phyloP scores from a whole-genome alignment of 30 jellyfish, hydroid and myxozoan genomes.

The Hydra vulgaris region DNA sequence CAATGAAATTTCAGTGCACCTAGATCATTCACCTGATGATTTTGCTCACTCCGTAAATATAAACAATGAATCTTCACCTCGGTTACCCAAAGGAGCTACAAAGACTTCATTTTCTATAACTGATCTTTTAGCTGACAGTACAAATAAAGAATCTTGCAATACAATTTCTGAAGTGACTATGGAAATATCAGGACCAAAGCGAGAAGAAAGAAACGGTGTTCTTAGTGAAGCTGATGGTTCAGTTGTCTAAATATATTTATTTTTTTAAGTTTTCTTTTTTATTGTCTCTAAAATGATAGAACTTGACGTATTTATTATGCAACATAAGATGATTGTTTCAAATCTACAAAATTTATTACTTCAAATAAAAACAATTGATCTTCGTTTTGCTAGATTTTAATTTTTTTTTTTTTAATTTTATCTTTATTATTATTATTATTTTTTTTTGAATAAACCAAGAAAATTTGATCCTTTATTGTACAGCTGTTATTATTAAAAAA shows the following conservation, averaged over 20 bases:
- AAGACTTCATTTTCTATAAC: conserved; percentile 30
- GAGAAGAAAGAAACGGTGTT: conserved; percentile 1
- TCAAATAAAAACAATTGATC: too few species aligned
- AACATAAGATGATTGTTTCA: too few species aligned
- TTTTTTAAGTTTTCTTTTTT: not conserved
- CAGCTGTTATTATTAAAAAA: not conserved
- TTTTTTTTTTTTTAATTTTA: too few species aligned
- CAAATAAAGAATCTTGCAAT: conserved; percentile 5
- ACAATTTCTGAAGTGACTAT: conserved; percentile 13
- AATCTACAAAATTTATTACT: too few species aligned
- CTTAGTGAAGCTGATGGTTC: conserved; percentile 19
- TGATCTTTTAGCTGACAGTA: conserved; percentile 14
- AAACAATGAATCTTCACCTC: not conserved
- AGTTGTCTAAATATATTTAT: not conserved
- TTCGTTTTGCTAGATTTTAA: too few species aligned
- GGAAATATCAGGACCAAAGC: not conserved
- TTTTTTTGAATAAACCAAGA: not conserved
- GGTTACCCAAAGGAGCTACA: conserved; percentile 14
- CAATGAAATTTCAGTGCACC: not conserved
- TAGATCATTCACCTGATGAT: not conserved
- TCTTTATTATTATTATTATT: too few species aligned
- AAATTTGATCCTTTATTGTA: not conserved
- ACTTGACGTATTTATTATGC: too few species aligned
- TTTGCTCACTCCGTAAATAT: not conserved
- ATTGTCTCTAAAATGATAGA: not conserved